phyloP scores from a whole-genome alignment of 1,140 invertebrate genomes.

The Hycleus cichorii region DNA sequence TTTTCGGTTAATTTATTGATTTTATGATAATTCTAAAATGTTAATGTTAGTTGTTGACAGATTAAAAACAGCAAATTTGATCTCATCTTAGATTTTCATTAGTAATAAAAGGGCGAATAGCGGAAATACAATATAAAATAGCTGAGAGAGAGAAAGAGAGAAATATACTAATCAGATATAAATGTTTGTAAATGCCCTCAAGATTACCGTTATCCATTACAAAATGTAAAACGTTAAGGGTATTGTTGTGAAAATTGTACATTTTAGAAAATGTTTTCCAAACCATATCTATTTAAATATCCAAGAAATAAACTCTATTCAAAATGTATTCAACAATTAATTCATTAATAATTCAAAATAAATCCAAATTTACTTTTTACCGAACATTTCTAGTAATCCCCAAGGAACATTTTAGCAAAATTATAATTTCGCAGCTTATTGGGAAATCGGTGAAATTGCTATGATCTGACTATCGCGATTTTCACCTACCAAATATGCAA shows the following conservation, averaged over 20 bases:
- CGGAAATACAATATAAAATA: conserved; percentile 15
- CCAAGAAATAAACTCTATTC: no score
- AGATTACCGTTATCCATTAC: conserved; percentile 19
- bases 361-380: no score
- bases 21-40: no score
- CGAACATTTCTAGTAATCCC: no score
- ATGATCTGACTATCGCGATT: no score
- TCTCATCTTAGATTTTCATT: conserved; percentile 17
- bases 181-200: conserved; percentile 19
- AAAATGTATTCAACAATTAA: no score
- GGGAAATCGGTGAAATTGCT: no score
- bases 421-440: no score
- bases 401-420: no score
- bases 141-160: conserved; percentile 5
- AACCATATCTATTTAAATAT: conserved; percentile 8
- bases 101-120: conserved; percentile 9
- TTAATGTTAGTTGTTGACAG: background rate
- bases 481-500: no score
- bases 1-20: no score
- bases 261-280: conserved; percentile 2
- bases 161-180: conserved; percentile 20
- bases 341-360: no score
- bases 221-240: conserved; percentile 3
- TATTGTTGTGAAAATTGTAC: conserved; percentile 14
- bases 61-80: conserved; percentile 12